Evolutionary conservation across 1,140 invertebrate genomes (phyloP).

Genomic region (Solen grandis): DNA sequence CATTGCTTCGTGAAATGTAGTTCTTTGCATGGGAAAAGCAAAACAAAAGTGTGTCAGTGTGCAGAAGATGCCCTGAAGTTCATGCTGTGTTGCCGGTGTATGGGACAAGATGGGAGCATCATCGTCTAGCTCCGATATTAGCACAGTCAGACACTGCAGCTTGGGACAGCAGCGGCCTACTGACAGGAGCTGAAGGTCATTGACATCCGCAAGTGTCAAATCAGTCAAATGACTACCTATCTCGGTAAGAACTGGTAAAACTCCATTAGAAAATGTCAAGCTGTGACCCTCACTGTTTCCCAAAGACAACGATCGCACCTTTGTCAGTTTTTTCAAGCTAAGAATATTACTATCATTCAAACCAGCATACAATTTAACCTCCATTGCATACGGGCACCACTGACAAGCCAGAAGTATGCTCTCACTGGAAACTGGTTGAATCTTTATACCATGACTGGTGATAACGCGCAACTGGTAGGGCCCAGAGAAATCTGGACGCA

Average conservation of each 20-base stretch:
- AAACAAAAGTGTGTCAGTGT: slow-evolving; percentile 5
- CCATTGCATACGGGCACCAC: background rate
- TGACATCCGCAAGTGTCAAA: slow-evolving; percentile 29
- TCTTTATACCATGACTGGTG: too few species aligned
- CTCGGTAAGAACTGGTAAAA: slow-evolving; percentile 33
- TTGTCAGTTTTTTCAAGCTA: slow-evolving; percentile 13
- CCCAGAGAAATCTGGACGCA: too few species aligned
- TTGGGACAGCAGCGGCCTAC: slow-evolving; percentile 23
- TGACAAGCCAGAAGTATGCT: slow-evolving; percentile 13
- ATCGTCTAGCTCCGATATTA: slow-evolving; percentile 10
- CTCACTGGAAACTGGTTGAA: background rate
- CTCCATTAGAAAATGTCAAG: slow-evolving; percentile 22
- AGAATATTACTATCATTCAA: slow-evolving; percentile 12
- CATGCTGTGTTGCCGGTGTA: background rate
- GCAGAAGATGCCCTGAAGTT: background rate
- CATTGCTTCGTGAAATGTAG: background rate
- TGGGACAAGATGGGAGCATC: background rate
- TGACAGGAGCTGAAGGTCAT: slow-evolving; percentile 20
- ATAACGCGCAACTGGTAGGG: too few species aligned
- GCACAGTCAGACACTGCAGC: slow-evolving; percentile 4
- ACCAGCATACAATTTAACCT: slow-evolving; percentile 18
- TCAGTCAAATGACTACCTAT: slow-evolving; percentile 33
- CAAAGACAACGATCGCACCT: slow-evolving; percentile 21
- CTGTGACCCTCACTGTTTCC: slow-evolving; percentile 1
- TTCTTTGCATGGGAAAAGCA: background rate